phyloP scores from a whole-genome alignment of 1,140 invertebrate species.

The Agrypnia vestita region DNA sequence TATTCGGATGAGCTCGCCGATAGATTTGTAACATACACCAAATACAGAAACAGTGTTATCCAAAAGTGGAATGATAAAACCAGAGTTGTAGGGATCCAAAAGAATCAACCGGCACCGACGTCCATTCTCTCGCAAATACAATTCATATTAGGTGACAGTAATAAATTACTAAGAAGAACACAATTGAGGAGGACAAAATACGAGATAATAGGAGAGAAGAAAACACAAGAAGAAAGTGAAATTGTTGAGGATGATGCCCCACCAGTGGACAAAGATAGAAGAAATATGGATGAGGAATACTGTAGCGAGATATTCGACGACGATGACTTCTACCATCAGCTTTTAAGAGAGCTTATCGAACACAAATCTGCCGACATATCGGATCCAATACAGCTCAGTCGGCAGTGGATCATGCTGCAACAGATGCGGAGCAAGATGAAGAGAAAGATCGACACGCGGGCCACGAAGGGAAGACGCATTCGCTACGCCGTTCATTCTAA shows the following conservation, averaged over 20 bases:
- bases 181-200: constrained; percentile 86
- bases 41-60: constrained; percentile 85
- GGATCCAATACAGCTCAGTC: constrained; percentile 86
- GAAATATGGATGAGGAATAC: constrained; percentile 76
- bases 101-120: constrained; percentile 78
- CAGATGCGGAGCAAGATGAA: constrained; percentile 93
- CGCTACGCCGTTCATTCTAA: constrained; percentile 93
- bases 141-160: constrained; percentile 85
- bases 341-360: constrained; percentile 93
- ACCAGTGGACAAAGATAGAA: constrained; percentile 61
- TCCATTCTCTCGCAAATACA: constrained; percentile 91
- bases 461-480: constrained; percentile 93
- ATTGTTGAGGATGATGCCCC: constrained; percentile 60
- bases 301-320: constrained; percentile 96
- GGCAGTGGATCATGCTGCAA: constrained; percentile 93
- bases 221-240: constrained; percentile 54
- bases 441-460: constrained; percentile 90
- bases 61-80: constrained; percentile 97
- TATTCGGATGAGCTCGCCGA: constrained; percentile 78
- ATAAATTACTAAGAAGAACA: constrained; percentile 85
- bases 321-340: constrained; percentile 96
- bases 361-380: constrained; percentile 87
- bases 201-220: constrained; percentile 79
- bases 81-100: constrained; percentile 77
- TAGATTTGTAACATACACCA: constrained; percentile 77